Conservation (phyloP, 1,140 invertebrate species). For the Atta cephalotes region DNA sequence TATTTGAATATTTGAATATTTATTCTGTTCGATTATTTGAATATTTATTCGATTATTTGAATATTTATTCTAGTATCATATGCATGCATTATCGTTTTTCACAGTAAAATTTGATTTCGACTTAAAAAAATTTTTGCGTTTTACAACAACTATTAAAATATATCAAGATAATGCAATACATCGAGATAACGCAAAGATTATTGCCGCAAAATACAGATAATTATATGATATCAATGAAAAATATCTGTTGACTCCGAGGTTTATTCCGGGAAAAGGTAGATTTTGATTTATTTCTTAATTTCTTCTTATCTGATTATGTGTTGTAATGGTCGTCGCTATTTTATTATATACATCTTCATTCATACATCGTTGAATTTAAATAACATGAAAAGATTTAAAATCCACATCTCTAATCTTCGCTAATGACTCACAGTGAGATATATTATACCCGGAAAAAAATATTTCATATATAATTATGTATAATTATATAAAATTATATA, state of each 20-base stretch:
- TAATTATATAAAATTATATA: no score
- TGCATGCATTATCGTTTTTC: slow-evolving; percentile 6
- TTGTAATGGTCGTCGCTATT: neutral
- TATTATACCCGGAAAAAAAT: no score
- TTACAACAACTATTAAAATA: neutral
- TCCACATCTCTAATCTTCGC: neutral
- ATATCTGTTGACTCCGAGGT: neutral
- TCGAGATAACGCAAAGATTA: neutral
- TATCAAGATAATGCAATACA: neutral
- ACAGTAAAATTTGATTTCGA: neutral
- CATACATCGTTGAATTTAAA: neutral
- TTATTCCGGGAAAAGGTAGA: neutral
- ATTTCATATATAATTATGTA: no score
- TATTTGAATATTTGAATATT: no score
- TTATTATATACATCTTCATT: neutral
- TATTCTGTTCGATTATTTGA: no score
- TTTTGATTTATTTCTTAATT: neutral
- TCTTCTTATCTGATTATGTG: neutral
- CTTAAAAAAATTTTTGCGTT: neutral
- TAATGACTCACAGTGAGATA: no score
- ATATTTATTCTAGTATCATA: neutral
- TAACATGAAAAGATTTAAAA: neutral
- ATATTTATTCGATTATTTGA: no score
- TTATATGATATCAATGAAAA: neutral
- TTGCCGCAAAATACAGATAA: neutral